Conservation (phyloP, 2,113 vertebrate species). For the Prietella phreatophila region DNA sequence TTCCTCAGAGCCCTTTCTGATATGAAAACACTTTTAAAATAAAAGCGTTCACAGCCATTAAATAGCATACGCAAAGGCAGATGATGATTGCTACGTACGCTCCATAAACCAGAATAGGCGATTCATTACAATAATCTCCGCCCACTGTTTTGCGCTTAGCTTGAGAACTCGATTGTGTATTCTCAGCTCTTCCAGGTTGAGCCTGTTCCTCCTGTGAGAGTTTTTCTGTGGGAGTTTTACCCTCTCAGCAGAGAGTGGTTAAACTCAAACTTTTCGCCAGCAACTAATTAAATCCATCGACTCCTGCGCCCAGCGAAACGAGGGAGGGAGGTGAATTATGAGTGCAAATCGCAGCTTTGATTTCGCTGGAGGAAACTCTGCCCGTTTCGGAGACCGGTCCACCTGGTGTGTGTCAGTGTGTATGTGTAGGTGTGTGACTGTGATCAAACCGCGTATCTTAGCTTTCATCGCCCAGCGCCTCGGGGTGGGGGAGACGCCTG, state of each 20-base stretch:
- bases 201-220: not conserved
- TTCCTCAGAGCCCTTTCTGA: not conserved
- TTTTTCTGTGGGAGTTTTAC: constrained; percentile 21
- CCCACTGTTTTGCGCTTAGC: not conserved
- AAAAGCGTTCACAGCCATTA: not conserved
- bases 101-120: not conserved
- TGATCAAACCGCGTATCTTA: constrained; percentile 9
- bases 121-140: not conserved
- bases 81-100: not conserved
- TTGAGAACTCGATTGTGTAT: not conserved
- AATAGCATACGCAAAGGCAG: not conserved
- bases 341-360: constrained; percentile 37
- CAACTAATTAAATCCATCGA: constrained; percentile 45
- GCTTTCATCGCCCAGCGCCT: not conserved
- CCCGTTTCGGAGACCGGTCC: not conserved
- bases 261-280: constrained; percentile 34
- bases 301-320: constrained; percentile 23
- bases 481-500: not conserved
- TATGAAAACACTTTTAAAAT: not conserved
- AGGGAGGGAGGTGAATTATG: constrained; percentile 40
- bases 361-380: constrained; percentile 5
- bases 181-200: not conserved
- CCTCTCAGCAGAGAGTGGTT: constrained; percentile 37
- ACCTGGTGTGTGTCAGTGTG: constrained; percentile 26
- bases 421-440: constrained; percentile 1